These are phyloP conservation scores for Epizoanthus illoricatus DNA, from an alignment of 92 coral and sea anemone genomes.

Conservation along the genomic window DNA sequence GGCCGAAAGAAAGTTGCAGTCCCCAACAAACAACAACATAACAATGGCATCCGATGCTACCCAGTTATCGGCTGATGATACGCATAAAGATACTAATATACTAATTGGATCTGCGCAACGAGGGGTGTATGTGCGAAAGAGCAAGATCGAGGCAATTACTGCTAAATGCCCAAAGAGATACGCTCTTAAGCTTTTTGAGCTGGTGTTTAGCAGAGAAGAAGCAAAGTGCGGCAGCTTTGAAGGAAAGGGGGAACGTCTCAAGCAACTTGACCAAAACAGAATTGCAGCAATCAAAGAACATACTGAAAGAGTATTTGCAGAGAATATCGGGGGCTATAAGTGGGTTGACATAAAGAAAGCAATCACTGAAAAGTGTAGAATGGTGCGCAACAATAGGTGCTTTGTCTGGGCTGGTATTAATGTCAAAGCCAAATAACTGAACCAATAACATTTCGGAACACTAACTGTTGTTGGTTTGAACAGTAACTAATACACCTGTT, in stretches of 20 bases:
- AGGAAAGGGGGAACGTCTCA: slow-evolving; percentile 41
- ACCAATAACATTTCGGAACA: too few species aligned
- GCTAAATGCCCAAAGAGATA: not conserved
- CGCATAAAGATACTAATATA: too few species aligned
- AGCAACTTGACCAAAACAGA: slow-evolving; percentile 47
- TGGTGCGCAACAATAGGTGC: slow-evolving; percentile 42
- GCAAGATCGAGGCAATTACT: too few species aligned
- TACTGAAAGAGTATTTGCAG: slow-evolving; percentile 1
- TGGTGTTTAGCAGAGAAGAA: slow-evolving; percentile 45
- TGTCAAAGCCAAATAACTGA: not conserved
- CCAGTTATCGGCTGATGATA: too few species aligned
- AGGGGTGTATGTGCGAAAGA: too few species aligned
- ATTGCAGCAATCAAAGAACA: slow-evolving; percentile 32
- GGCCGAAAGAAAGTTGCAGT: too few species aligned
- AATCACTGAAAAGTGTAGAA: slow-evolving; percentile 35
- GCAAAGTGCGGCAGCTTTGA: slow-evolving; percentile 23
- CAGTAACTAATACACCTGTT: too few species aligned
- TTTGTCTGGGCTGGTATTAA: slow-evolving; percentile 39
- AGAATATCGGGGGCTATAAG: not conserved
- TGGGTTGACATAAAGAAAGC: slow-evolving; percentile 30
- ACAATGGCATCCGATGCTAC: too few species aligned
- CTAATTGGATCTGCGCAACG: too few species aligned
- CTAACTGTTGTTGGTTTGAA: too few species aligned
- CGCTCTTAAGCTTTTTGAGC: slow-evolving; percentile 49
- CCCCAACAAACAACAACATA: too few species aligned